These are phyloP conservation scores for Andrena camellia DNA, from an alignment of 2,888 invertebrate genomes.

Conservation along the genomic window DNA sequence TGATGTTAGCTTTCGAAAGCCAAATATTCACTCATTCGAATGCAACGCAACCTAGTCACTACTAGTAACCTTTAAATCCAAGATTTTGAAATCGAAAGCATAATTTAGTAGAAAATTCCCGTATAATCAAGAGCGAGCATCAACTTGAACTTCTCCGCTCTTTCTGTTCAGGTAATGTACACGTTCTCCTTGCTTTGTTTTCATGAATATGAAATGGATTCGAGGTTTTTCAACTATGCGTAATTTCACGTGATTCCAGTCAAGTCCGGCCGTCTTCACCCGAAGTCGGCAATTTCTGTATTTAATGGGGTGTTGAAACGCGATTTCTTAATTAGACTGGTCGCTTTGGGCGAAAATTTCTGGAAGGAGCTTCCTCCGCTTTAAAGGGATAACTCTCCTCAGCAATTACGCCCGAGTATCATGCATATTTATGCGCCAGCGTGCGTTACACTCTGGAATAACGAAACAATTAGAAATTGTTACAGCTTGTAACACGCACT, in stretches of 20 bases:
- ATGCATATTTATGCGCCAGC: constrained; percentile 46
- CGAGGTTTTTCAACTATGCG: constrained; percentile 36
- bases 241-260: constrained; percentile 33
- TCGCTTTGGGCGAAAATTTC: constrained; percentile 29
- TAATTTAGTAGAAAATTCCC: neutral
- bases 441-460: constrained; percentile 8
- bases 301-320: constrained; percentile 57
- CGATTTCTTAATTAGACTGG: constrained; percentile 56
- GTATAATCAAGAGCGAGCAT: neutral
- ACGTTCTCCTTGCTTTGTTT: constrained; percentile 23
- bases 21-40: too few relatives aligned
- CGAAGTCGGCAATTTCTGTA: constrained; percentile 42
- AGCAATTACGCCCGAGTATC: constrained; percentile 39
- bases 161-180: constrained; percentile 6
- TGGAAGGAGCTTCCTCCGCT: constrained; percentile 14
- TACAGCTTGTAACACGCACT: constrained; percentile 24
- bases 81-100: too few relatives aligned
- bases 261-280: constrained; percentile 33
- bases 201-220: constrained; percentile 26
- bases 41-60: too few relatives aligned
- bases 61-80: too few relatives aligned
- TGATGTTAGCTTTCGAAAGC: too few relatives aligned
- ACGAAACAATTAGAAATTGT: constrained; percentile 52
- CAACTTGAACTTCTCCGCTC: neutral
- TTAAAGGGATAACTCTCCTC: constrained; percentile 36